Conservation (phyloP, 2,113 vertebrate species). For the Leuciscus idus region DNA sequence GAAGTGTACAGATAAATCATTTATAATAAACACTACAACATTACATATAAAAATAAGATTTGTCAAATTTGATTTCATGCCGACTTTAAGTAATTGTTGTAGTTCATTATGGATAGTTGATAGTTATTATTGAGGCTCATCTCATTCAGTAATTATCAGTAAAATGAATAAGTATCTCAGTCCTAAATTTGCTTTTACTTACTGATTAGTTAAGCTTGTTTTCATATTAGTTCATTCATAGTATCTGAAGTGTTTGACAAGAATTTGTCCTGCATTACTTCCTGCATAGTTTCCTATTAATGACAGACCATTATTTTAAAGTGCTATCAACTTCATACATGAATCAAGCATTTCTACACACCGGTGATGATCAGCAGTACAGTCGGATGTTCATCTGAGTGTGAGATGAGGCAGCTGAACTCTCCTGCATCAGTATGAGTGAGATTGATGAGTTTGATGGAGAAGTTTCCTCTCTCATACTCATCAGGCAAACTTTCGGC, state of each 20-base stretch:
- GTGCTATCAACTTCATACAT: no score
- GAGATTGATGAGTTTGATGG: neutral
- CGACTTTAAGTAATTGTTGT: no score
- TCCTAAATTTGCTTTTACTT: neutral
- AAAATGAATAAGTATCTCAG: neutral
- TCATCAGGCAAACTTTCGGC: fast-evolving
- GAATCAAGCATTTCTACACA: neutral
- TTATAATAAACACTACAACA: no score
- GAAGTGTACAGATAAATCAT: no score
- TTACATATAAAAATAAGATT: no score
- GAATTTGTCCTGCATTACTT: neutral
- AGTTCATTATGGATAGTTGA: no score
- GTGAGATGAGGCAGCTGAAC: neutral
- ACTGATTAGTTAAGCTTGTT: neutral
- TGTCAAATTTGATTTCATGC: no score
- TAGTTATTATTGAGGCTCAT: neutral
- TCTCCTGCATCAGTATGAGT: neutral
- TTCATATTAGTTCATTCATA: neutral
- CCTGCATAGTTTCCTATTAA: no score
- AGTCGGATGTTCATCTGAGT: fast-evolving
- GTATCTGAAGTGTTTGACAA: neutral
- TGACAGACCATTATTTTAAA: no score
- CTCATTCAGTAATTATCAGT: neutral
- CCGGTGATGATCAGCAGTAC: neutral
- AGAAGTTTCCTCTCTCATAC: neutral